Percentiles rank a stretch among this genome's conserved stretches.
These are phyloP conservation scores for Conger conger DNA, from an alignment of 2,113 vertebrate species.

Conservation along the genomic window DNA sequence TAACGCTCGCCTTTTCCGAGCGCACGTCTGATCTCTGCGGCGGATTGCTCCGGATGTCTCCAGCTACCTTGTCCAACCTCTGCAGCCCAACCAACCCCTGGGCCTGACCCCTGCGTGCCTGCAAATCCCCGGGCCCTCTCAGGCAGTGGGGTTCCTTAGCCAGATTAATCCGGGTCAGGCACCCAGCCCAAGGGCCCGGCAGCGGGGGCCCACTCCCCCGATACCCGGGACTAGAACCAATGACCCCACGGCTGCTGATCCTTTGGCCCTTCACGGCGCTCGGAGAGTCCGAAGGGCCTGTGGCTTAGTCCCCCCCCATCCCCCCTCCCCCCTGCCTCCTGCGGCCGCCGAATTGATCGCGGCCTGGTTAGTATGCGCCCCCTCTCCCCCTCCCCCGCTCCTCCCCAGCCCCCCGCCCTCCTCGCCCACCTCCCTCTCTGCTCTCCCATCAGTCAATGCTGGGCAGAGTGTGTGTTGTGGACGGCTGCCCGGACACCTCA, in stretches of 20 bases:
- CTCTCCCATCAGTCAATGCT: slow-evolving; percentile 75
- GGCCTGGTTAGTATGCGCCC: slow-evolving; percentile 77
- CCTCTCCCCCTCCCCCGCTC: slow-evolving; percentile 39
- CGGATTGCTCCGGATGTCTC: slow-evolving; percentile 15
- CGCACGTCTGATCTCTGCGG: too few relatives aligned
- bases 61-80: background rate
- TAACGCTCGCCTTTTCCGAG: too few relatives aligned
- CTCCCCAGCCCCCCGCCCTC: slow-evolving; percentile 32
- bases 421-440: slow-evolving; percentile 45
- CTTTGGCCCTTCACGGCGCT: background rate
- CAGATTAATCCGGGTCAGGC: slow-evolving; percentile 67
- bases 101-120: slow-evolving; percentile 47
- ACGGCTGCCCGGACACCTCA: slow-evolving; percentile 77
- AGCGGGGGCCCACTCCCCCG: slow-evolving; percentile 43
- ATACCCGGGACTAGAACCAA: slow-evolving; percentile 49
- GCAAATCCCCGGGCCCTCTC: slow-evolving; percentile 47
- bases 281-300: background rate
- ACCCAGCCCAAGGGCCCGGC: slow-evolving; percentile 67
- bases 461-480: slow-evolving; percentile 75
- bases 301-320: background rate
- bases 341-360: slow-evolving; percentile 68
- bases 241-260: slow-evolving; percentile 40
- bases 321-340: slow-evolving; percentile 23
- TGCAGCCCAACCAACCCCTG: background rate
- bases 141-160: slow-evolving; percentile 66